Conservation (phyloP, 2,888 invertebrate genomes). For the Druceiella hillmani region DNA sequence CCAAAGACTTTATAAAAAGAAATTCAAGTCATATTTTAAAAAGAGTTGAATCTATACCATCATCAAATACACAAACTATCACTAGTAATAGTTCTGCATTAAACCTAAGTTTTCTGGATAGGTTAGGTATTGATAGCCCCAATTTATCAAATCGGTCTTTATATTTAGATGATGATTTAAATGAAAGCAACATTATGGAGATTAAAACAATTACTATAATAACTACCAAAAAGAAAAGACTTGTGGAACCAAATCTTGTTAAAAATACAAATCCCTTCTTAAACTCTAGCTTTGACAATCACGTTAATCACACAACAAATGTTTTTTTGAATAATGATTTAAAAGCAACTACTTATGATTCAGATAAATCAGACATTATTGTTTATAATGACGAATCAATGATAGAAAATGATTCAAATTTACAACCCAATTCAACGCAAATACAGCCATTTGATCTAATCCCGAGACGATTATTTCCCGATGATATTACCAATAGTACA, state of each 20-base stretch:
- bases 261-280: conserved; percentile 44
- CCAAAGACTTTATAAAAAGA: no score
- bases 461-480: conserved; percentile 38
- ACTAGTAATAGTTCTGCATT: no score
- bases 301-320: no score
- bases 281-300: conserved; percentile 32
- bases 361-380: neutral
- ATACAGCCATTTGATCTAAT: conserved; percentile 27
- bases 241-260: conserved; percentile 27
- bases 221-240: conserved; percentile 38
- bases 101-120: conserved; percentile 45
- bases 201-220: conserved; percentile 49
- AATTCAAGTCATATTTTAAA: no score
- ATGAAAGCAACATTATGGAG: conserved; percentile 51
- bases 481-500: conserved; percentile 39
- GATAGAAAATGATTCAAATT: conserved; percentile 24
- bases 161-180: conserved; percentile 45
- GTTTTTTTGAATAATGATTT: no score
- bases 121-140: conserved; percentile 41
- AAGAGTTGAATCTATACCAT: no score
- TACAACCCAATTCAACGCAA: conserved; percentile 17
- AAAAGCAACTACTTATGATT: neutral
- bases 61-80: no score
- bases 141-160: conserved; percentile 38
- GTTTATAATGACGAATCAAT: neutral